Percentiles rank a stretch among this genome's conserved stretches.
phyloP scores from a whole-genome alignment of 2,113 vertebrate genomes.

The Callopanchax toddi region DNA sequence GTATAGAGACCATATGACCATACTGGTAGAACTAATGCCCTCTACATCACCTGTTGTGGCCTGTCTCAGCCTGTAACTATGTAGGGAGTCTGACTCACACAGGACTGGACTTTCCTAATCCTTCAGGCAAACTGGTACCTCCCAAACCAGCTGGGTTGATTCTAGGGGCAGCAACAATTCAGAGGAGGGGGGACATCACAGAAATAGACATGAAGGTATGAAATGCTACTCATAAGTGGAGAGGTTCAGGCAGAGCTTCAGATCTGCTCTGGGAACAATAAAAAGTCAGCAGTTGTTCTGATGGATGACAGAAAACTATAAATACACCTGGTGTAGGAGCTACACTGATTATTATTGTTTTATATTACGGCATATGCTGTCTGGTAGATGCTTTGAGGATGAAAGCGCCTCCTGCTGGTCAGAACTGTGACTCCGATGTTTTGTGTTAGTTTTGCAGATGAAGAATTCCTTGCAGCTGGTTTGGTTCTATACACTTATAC shows the following conservation, averaged over 20 bases:
- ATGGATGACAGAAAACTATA: conserved; percentile 34
- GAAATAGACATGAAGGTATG: conserved; percentile 54
- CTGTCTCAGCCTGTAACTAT: conserved; percentile 52
- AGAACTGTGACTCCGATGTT: no score
- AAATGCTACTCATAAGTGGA: conserved; percentile 9
- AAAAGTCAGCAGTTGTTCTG: conserved; percentile 27
- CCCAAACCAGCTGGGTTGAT: conserved; percentile 47
- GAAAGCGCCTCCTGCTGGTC: no score
- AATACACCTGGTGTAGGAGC: conserved; percentile 29
- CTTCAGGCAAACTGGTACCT: conserved; percentile 25
- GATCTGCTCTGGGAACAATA: conserved; percentile 38
- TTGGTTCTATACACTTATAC: no score
- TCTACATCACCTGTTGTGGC: conserved; percentile 49
- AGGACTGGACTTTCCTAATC: conserved; percentile 56
- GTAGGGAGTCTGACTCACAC: conserved; percentile 62
- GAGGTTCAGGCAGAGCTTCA: conserved; percentile 18
- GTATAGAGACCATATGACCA: conserved; percentile 43
- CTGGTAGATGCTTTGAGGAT: no score
- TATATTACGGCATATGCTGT: no score
- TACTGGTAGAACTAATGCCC: conserved; percentile 66
- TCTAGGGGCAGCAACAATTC: conserved; percentile 53
- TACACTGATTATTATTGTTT: background rate
- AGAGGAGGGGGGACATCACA: conserved; percentile 50
- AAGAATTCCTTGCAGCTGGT: no score
- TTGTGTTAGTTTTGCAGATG: no score